Conservation (phyloP, 2,888 invertebrate species). For the Drosophila imparisetae region DNA sequence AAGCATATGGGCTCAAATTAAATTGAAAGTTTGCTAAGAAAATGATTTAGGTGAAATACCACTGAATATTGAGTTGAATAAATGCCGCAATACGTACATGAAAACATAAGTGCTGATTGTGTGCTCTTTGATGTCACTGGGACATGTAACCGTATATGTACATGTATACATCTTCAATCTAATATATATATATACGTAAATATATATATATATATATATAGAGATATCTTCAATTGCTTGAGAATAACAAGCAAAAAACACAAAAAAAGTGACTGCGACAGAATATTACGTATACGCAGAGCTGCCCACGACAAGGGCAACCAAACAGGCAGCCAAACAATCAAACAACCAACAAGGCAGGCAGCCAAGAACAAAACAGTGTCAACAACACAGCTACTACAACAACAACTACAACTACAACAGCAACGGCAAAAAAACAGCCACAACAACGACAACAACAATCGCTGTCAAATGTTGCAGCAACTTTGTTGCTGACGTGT, state of each 20-base stretch:
- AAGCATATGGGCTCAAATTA: too few species aligned
- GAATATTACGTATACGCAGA: conserved; percentile 45
- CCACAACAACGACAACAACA: conserved; percentile 11
- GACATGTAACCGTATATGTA: not conserved
- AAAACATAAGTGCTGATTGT: not conserved
- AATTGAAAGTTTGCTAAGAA: not conserved
- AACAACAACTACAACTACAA: conserved; percentile 12
- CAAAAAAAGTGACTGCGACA: conserved; percentile 19
- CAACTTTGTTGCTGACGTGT: conserved; percentile 65
- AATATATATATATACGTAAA: not conserved
- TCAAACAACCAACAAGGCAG: conserved; percentile 18
- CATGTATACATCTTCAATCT: not conserved
- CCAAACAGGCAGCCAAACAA: conserved; percentile 20
- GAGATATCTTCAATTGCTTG: conserved; percentile 14
- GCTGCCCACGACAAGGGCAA: conserved; percentile 23
- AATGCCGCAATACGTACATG: not conserved
- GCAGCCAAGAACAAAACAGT: conserved; percentile 41
- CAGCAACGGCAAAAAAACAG: conserved; percentile 6
- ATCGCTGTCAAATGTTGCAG: conserved; percentile 54
- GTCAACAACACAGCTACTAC: conserved; percentile 39
- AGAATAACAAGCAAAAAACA: conserved; percentile 1
- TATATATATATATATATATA: too few species aligned
- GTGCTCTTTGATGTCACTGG: not conserved
- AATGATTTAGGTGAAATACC: not conserved
- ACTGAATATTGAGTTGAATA: not conserved